Conservation (phyloP, 2,888 invertebrate genomes). For the Orthosia gothica region DNA sequence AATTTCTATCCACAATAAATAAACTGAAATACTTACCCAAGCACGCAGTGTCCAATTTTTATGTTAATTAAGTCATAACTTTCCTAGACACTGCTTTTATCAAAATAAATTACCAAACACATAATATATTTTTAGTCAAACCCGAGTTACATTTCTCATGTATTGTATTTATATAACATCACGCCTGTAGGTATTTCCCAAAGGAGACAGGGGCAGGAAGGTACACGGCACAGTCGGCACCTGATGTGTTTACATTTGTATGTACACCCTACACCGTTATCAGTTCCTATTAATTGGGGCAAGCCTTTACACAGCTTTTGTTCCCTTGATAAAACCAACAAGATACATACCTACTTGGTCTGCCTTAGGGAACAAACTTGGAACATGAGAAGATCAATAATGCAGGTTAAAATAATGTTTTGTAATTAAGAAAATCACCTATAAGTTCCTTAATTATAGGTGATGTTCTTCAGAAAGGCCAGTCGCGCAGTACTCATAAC, state of each 20-base stretch:
- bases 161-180: constrained; percentile 39
- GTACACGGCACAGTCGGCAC: constrained; percentile 32
- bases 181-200: constrained; percentile 35
- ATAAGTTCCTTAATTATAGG: too few relatives aligned
- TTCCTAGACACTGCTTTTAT: constrained; percentile 26
- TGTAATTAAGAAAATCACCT: too few relatives aligned
- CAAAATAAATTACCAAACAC: constrained; percentile 24
- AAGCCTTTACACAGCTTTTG: constrained; percentile 1
- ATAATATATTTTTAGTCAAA: constrained; percentile 23
- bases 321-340: constrained; percentile 36
- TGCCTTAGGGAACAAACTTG: background rate
- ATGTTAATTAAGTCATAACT: constrained; percentile 51
- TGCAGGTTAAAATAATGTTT: background rate
- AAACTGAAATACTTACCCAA: constrained; percentile 17
- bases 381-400: background rate
- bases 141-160: constrained; percentile 29
- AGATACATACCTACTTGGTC: background rate
- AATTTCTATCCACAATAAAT: constrained; percentile 35
- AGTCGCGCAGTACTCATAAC: too few relatives aligned
- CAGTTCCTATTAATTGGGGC: constrained; percentile 42
- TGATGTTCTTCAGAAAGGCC: too few relatives aligned
- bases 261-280: constrained; percentile 28
- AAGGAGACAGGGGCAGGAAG: constrained; percentile 29
- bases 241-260: constrained; percentile 26
- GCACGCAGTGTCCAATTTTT: constrained; percentile 31